Evolutionary conservation across 2,888 invertebrate species (phyloP), one percentile per base, ranked within the genome.

Genomic region (Torymus texanus): DNA sequence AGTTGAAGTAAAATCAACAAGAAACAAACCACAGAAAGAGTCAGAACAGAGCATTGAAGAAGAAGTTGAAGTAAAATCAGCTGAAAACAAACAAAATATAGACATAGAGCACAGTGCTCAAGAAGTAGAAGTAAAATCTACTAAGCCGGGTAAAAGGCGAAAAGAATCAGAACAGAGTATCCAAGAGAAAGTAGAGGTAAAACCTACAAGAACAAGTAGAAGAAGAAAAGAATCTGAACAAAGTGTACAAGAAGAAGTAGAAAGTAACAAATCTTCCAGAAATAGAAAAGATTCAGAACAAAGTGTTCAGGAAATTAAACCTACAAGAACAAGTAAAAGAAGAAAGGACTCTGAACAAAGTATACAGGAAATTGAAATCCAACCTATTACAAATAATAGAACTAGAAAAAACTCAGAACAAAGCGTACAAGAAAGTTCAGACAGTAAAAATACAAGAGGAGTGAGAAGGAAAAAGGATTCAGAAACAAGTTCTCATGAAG

Each of bases 211-310:
- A 56, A 10, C 56, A 29, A 59, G 59, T 53, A 13, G 63, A 59
- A 73, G 18, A 75, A 56, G 75, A 51, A 75, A 75, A 75, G 75
- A 75, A 11, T 75, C 75, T 58, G 75, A 75, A 50, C 50, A 55
- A 18, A 75, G 65, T 75, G 41, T 56, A 24, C 67, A 51, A 67
- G 67, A 67, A 14, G 63, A 29, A 14, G 16, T 12, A 18, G 53
- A 67, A 67, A 51, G 11, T 51, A 8, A 18, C 12, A 70, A 67
- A 67, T 10, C n/a, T 50, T 80, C 74, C 59, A 83, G 73, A 76
- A 51, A 14, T 63, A 63, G 82, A 82, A 73, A 79, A 78, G 73
- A 79, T 59, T 82, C 80, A 0, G 81, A 82, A n/a, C 81, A 77
- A 72, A 80, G 72, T 68, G 50, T 63, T 11, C 76, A 68, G 55